Evolutionary conservation across 2,888 invertebrate genomes (phyloP), one percentile per base, ranked within the genome.

Genomic region (Isoperla grammatica): DNA sequence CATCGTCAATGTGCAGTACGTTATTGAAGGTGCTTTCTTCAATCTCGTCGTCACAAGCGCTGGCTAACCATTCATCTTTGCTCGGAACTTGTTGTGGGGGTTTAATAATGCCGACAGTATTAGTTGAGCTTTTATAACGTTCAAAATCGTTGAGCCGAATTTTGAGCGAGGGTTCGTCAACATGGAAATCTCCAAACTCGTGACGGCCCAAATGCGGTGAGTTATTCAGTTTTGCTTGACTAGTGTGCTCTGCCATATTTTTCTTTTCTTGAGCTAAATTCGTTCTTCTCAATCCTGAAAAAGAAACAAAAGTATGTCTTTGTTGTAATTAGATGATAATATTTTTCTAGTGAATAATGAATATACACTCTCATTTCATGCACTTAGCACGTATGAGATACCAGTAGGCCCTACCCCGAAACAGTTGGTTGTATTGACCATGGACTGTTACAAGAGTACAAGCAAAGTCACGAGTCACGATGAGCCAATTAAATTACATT

Each of bases 181-280:
- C 48, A 2, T 46, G 46, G 20, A 57, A 60, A 48, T 62, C 57
- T 6, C 57, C 60, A 43, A 60, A 60, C 37, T 63, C 59, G 4
- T 55, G 50, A 19, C 56, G 48, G 39, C 48, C 42, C 49, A 53
- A 37, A 37, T 53, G 53, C 39, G 53, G 53, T 5, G 53, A 53
- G 17, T 53, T 53, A 12, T 53, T n/a, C 12, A 53, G 39, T 37
- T 53, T 53, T 15, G 45, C 46, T 35, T 37, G 45, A 39, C 54
- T 55, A 29, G 49, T 39, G 20, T 59, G 61, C 19, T 61, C 63
- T 8, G 62, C 58, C 56, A 62, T 55, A 11, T 58, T 64, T 56
- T 60, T 62, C 53, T 63, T 65, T 13, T 64, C 65, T 49, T 65
- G 65, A 13, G 65, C 63, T 55, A 65, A 46, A 46, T 63, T 65